Conservation (phyloP, 1,140 invertebrate genomes). For the Holotrichia oblita region DNA sequence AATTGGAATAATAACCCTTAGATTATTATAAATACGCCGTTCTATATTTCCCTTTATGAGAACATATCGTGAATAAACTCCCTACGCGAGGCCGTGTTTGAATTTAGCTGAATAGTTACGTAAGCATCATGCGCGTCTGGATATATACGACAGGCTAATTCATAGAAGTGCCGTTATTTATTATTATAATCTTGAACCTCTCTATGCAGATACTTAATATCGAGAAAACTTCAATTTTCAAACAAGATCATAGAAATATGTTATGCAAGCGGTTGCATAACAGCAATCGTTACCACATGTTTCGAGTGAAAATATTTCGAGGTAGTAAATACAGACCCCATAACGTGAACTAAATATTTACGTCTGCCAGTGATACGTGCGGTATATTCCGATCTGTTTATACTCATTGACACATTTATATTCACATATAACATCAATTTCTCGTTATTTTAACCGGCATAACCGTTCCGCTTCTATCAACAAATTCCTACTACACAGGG, state of each 20-base stretch:
- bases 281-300: not conserved
- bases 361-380: not conserved
- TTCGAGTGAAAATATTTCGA: slow-evolving; percentile 3
- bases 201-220: not conserved
- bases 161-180: not conserved
- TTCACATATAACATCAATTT: slow-evolving; percentile 33
- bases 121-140: too few species aligned
- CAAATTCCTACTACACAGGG: not conserved
- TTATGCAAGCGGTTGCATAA: slow-evolving; percentile 5
- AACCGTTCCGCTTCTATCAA: slow-evolving; percentile 42
- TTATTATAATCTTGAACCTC: slow-evolving; percentile 4
- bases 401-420: slow-evolving; percentile 19
- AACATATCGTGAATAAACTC: too few species aligned
- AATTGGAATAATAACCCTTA: too few species aligned
- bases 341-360: slow-evolving; percentile 27
- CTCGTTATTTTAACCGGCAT: slow-evolving; percentile 38
- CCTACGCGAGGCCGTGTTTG: too few species aligned
- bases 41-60: too few species aligned
- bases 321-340: slow-evolving; percentile 26
- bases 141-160: not conserved
- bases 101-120: too few species aligned
- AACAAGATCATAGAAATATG: not conserved
- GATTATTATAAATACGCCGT: too few species aligned
- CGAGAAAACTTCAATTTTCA: not conserved
- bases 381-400: slow-evolving; percentile 29